Conservation (phyloP, 2,888 invertebrate genomes). For the Latrodectus hesperus region DNA sequence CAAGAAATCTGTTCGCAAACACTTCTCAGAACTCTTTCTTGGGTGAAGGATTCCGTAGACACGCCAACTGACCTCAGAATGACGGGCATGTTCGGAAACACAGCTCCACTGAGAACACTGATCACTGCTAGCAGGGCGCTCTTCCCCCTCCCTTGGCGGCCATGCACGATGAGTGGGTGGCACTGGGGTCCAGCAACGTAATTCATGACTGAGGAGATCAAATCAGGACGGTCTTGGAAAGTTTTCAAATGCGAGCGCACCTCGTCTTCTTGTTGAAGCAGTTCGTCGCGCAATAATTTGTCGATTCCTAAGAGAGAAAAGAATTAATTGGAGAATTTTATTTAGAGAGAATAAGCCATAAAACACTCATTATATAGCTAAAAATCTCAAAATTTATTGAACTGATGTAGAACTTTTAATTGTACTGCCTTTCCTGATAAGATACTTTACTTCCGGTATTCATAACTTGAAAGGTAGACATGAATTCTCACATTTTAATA, state of each 20-base stretch:
- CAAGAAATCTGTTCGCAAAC: slow-evolving; percentile 79
- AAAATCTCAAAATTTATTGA: no score
- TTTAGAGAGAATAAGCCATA: background rate
- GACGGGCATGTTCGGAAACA: slow-evolving; percentile 73
- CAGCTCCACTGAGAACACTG: slow-evolving; percentile 82
- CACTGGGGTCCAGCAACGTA: slow-evolving; percentile 25
- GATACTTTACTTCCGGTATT: no score
- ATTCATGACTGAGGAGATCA: slow-evolving; percentile 25
- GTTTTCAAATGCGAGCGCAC: slow-evolving; percentile 29
- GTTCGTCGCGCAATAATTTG: slow-evolving; percentile 26
- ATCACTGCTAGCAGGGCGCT: slow-evolving; percentile 86
- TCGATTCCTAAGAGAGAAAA: slow-evolving; percentile 26
- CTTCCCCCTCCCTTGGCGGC: slow-evolving; percentile 87
- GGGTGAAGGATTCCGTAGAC: slow-evolving; percentile 81
- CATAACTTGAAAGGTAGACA: no score
- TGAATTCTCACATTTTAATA: no score
- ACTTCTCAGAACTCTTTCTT: slow-evolving; percentile 77
- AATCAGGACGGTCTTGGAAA: slow-evolving; percentile 35
- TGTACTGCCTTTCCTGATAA: no score
- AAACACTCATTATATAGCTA: background rate
- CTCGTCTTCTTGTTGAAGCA: slow-evolving; percentile 41
- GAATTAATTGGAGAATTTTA: background rate
- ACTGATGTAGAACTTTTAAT: no score
- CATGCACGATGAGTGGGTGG: slow-evolving; percentile 83
- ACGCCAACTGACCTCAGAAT: slow-evolving; percentile 76